Evolutionary conservation across 2,113 vertebrate genomes (phyloP).

Genomic region (Neoarius graeffei): DNA sequence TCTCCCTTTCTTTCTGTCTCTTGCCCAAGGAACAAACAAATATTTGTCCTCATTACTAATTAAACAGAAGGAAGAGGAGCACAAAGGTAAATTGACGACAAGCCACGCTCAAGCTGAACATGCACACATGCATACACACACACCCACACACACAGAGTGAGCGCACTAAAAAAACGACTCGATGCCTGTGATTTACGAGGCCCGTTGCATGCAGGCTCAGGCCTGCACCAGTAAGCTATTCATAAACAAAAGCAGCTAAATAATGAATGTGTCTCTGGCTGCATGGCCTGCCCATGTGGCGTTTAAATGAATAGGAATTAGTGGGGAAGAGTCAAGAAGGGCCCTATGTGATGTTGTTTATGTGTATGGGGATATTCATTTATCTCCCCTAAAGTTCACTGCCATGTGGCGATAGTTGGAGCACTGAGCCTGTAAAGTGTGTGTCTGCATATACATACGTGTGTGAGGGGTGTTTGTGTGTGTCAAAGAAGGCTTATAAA

Average conservation of each 20-base stretch:
- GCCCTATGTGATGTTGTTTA: slow-evolving; percentile 58
- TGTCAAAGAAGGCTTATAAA: slow-evolving; percentile 33
- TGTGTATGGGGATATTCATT: slow-evolving; percentile 58
- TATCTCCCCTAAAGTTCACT: slow-evolving; percentile 56
- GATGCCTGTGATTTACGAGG: slow-evolving; percentile 84
- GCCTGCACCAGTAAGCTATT: slow-evolving; percentile 95
- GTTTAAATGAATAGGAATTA: slow-evolving; percentile 98
- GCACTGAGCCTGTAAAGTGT: slow-evolving; percentile 44
- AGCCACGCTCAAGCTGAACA: slow-evolving; percentile 61
- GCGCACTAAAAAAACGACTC: slow-evolving; percentile 42
- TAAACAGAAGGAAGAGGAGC: slow-evolving; percentile 74
- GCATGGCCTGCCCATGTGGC: slow-evolving; percentile 77
- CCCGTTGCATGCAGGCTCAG: slow-evolving; percentile 75
- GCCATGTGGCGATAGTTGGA: slow-evolving; percentile 52
- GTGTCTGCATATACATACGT: slow-evolving; percentile 43
- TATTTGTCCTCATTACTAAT: slow-evolving; percentile 99
- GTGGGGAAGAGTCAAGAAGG: slow-evolving; percentile 73
- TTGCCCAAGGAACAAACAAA: slow-evolving; percentile 74
- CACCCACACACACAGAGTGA: slow-evolving; percentile 38
- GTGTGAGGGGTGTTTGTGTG: slow-evolving; percentile 39
- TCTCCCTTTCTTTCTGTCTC: slow-evolving; percentile 44
- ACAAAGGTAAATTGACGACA: slow-evolving; percentile 76
- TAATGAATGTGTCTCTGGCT: slow-evolving; percentile 90
- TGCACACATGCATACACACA: slow-evolving; percentile 47
- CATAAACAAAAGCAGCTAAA: slow-evolving; percentile 96